These are phyloP conservation scores for Colinus virginianus DNA, from an alignment of 2,113 vertebrate genomes.

Conservation along the genomic window DNA sequence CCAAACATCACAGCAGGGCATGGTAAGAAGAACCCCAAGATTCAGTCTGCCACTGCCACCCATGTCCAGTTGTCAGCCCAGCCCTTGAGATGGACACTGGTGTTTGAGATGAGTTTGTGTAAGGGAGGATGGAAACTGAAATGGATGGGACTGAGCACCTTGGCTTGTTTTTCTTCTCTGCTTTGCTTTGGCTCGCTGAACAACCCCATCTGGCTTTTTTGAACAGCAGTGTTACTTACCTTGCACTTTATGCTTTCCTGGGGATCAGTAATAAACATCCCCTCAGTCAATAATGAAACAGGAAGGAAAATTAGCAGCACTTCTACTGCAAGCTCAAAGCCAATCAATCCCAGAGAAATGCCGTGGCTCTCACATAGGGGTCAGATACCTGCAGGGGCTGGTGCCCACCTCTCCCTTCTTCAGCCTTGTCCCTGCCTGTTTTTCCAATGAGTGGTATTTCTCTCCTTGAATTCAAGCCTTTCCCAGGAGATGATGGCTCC, in stretches of 20 bases:
- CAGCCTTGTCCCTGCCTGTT: background rate
- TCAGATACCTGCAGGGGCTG: background rate
- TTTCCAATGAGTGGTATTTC: background rate
- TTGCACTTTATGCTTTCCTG: background rate
- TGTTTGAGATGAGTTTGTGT: background rate
- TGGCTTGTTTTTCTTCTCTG: background rate
- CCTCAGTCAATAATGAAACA: background rate
- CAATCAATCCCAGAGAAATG: background rate
- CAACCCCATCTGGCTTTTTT: background rate
- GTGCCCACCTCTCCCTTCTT: background rate
- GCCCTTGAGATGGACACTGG: background rate
- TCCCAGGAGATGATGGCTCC: background rate
- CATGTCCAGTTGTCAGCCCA: background rate
- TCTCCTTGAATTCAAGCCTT: background rate
- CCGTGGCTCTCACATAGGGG: background rate
- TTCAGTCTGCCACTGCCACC: background rate
- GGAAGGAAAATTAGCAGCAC: background rate
- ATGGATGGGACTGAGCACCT: too few species aligned
- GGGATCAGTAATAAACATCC: background rate
- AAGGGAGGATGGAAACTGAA: background rate
- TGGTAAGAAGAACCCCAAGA: background rate
- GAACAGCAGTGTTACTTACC: background rate
- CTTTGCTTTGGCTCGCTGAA: background rate
- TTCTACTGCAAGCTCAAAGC: background rate
- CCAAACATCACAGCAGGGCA: background rate